These are phyloP conservation scores for Xiphophorus hellerii DNA, from an alignment of 2,113 vertebrate species.

Conservation along the genomic window DNA sequence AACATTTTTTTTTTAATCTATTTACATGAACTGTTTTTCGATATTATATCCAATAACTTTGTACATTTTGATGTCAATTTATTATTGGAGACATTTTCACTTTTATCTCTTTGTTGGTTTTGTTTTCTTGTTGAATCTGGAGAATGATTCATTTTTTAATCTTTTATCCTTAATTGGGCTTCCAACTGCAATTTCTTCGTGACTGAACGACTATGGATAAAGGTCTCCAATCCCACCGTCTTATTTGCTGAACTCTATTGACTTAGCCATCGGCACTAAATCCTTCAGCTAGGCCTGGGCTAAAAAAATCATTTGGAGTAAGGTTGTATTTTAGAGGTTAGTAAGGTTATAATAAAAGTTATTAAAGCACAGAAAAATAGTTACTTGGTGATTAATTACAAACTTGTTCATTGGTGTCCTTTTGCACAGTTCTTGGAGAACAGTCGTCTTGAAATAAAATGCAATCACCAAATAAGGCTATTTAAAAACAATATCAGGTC, in stretches of 20 bases:
- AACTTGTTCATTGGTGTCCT: conserved; percentile 45
- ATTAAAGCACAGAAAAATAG: conserved; percentile 29
- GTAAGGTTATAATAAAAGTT: conserved; percentile 31
- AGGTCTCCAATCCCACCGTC: conserved; percentile 86
- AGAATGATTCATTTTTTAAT: conserved; percentile 67
- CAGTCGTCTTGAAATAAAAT: conserved; percentile 51
- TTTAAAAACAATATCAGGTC: conserved; percentile 38
- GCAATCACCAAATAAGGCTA: conserved; percentile 22
- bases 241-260: conserved; percentile 81
- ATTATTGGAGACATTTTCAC: conserved; percentile 63
- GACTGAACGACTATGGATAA: conserved; percentile 76
- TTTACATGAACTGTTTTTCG: conserved; percentile 59
- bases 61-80: conserved; percentile 59
- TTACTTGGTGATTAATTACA: conserved; percentile 48
- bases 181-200: conserved; percentile 65
- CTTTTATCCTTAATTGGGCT: conserved; percentile 74
- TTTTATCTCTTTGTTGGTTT: conserved; percentile 70
- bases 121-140: conserved; percentile 75
- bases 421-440: conserved; percentile 44
- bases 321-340: conserved; percentile 47
- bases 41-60: conserved; percentile 66
- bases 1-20: conserved; percentile 65
- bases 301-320: conserved; percentile 58
- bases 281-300: conserved; percentile 60
- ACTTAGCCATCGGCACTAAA: conserved; percentile 68